Evolutionary conservation across 1,140 invertebrate genomes (phyloP), one percentile per base, ranked within the genome.

Genomic region (Cydia splendana): DNA sequence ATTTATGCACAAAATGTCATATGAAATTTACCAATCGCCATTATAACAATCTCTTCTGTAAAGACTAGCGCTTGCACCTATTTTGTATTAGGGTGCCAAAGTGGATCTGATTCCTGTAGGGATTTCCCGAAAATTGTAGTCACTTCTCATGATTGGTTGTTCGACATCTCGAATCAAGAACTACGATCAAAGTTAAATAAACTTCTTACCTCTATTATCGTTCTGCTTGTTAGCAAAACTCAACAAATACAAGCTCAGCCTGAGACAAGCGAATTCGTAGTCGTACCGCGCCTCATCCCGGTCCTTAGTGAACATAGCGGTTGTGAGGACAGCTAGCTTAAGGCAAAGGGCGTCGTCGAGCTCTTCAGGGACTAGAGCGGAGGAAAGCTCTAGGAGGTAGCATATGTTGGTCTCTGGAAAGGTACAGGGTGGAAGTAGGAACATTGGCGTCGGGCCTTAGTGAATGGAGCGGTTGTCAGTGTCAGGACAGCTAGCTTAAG

Each of bases 231-330:
- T 80, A 13, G 88, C 82, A 45, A 90, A 71, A 12, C 81, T 81
- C 20, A 92, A 69, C 5, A 92, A 65, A 75, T 88, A 84, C 7
- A 88, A 42, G 34, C 87, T 82, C 5, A 92, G 75, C 18, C 89
- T 90, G 71, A 92, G 79, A 62, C 88, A 90, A 0, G 88, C 87
- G 28, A 83, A 87, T 76, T 91, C 80, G 73, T 80, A 91, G 65
- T 87, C 81, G 77, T 79, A 75, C 45, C 76, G 84, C 1, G 76
- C 57, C 13, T 82, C 78, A 28, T 83, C 79, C 4, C 76, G 42
- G 6, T 79, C 87, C 45, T 88, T 91, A 10, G 87, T 85, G 77
- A 87, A 91, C 48, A 91, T 78, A 0, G 85, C 85, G 0, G 87
- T 83, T 15, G 91, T 77, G 0, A 91, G 80, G 2, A 88, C 85